Percentiles rank a stretch among this genome's conserved stretches.
Evolutionary conservation across 2,797 vertebrate species (phyloP).

Genomic region (Crocidura indochinensis): DNA sequence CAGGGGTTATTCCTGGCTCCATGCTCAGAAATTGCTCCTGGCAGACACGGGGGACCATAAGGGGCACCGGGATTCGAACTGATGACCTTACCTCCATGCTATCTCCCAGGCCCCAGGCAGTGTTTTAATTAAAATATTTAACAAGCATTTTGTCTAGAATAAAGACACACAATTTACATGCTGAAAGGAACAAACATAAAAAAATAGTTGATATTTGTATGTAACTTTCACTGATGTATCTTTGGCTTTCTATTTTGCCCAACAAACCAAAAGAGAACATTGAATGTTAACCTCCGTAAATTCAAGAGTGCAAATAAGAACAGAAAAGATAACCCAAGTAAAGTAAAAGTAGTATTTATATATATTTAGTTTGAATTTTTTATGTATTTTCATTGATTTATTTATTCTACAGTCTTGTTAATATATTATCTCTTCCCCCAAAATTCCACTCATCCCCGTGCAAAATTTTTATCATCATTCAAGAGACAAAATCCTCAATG

Average conservation of each 20-base stretch:
- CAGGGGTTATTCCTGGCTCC: no score
- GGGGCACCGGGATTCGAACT: no score
- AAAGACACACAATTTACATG: neutral
- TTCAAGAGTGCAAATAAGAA: neutral
- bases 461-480: slow-evolving; percentile 2
- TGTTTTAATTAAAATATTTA: no score
- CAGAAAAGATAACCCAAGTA: neutral
- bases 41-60: no score
- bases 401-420: neutral
- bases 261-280: neutral
- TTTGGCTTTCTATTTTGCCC: neutral
- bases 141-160: neutral
- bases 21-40: no score
- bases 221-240: neutral
- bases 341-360: neutral
- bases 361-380: neutral
- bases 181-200: neutral
- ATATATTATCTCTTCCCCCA: neutral
- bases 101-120: no score
- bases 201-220: no score
- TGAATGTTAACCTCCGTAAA: neutral
- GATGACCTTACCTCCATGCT: no score
- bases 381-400: neutral
- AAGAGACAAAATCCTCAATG: neutral
- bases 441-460: neutral